Evolutionary conservation across 2,888 invertebrate genomes (phyloP), one percentile per base, ranked within the genome.

Genomic region (Ptychoptera contaminata): DNA sequence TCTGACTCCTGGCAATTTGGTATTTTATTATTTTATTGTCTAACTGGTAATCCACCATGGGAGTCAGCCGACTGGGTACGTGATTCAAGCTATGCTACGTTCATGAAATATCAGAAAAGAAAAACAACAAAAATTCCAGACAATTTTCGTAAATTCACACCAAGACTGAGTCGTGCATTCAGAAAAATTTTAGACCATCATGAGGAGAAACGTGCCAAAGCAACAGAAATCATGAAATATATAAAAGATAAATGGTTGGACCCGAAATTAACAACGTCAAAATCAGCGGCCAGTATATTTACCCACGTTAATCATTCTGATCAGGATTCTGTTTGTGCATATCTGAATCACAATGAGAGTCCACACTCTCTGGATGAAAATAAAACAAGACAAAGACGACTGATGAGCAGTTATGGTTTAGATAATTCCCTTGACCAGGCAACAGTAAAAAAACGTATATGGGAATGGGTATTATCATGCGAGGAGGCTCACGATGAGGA

Each of bases 1-100:
- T 73, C 76, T 12, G 85, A 86, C 57, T 76, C 79, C 31, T 86
- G 84, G 84, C 82, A 83, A 51, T 73, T 83, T 50, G 84, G 79
- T 6, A 77, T 86, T 50, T 56, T 65, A 35, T 49, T 65, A 48
- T 65, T 59, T 46, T 59, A 62, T 46, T 59, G 65, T 39, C 63
- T 85, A 41, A 79, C 80, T 1, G 82, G 82, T 2, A 76, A 71
- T 44, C 73, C 77, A 11, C 82, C 82, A 1, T 82, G 81, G 80
- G 71, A 73, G 51, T 70, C 72, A 36, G 79, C 82, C 1, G 79
- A 82, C 55, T 73, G 77, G 57, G 79, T 81, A 54, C 77, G 79
- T 58, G 83, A 85, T 58, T 68, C 73, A 2, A 75, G 75, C 40
- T 82, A 79, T 57, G 69, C 73, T 8, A 76, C 67, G 29, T 75